These are phyloP conservation scores for Chelonia mydas DNA, from an alignment of 2,797 vertebrate genomes.

Conservation along the genomic window DNA sequence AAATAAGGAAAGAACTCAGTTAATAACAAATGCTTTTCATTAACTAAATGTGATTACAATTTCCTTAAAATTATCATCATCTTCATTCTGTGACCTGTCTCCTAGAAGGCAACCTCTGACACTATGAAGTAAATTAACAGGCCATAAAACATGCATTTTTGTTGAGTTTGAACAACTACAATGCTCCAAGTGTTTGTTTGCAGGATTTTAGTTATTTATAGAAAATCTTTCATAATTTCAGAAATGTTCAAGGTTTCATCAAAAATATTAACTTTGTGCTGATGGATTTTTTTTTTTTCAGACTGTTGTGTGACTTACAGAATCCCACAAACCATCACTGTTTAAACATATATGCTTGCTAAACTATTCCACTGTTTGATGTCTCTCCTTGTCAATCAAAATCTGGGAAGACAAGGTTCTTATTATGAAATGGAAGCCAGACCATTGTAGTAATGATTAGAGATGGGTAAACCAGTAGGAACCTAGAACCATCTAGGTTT, in stretches of 20 bases:
- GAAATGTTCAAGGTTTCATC: neutral
- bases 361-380: neutral
- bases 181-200: neutral
- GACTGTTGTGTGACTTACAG: neutral
- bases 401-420: neutral
- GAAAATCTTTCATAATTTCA: neutral
- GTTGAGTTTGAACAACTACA: neutral
- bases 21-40: conserved; percentile 52
- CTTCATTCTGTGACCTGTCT: conserved; percentile 9
- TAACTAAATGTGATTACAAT: conserved; percentile 32
- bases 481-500: neutral
- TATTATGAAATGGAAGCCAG: neutral
- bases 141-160: conserved; percentile 58
- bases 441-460: neutral
- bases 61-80: neutral
- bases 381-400: neutral
- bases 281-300: neutral
- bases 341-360: neutral
- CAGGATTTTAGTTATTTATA: neutral
- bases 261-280: neutral
- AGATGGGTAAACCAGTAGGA: neutral
- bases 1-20: conserved; percentile 42
- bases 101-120: conserved; percentile 42
- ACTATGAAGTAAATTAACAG: conserved; percentile 38
- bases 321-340: neutral